Evolutionary conservation across 2,888 invertebrate genomes (phyloP).

Genomic region (Agrenia bidenticulata): DNA sequence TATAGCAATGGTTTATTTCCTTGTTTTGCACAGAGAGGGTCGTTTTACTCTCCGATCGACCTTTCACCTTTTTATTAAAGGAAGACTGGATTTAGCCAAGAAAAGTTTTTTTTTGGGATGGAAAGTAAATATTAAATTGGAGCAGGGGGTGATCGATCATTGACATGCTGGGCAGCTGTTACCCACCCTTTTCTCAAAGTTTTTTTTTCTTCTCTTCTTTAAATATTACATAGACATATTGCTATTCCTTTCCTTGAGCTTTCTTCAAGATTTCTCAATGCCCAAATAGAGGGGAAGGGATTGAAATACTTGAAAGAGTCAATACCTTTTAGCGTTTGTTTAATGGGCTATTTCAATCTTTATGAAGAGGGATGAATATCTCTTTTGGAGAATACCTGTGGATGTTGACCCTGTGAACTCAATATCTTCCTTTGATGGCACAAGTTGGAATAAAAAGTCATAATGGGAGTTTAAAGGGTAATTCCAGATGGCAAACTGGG

Average conservation of each 20-base stretch:
- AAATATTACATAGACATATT: background rate
- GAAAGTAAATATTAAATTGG: background rate
- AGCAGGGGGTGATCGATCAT: slow-evolving; percentile 1
- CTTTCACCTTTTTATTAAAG: background rate
- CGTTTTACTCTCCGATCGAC: background rate
- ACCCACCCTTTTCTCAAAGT: background rate
- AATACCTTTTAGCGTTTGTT: no score
- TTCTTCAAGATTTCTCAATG: no score
- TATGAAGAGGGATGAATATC: no score
- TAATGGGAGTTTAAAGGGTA: no score
- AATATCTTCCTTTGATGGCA: no score
- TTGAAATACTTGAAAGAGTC: no score
- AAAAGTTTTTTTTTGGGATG: background rate
- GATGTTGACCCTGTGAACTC: no score
- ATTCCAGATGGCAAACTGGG: no score
- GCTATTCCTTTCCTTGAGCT: background rate
- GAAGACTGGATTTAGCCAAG: background rate
- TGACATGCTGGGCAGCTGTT: background rate
- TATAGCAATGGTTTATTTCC: background rate
- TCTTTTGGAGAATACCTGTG: no score
- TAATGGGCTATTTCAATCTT: no score
- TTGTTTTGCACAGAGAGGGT: background rate
- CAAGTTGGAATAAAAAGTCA: no score
- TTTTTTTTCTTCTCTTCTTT: background rate
- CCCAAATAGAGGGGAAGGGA: no score